Percentiles rank a stretch among this genome's conserved stretches.
Evolutionary conservation across 2,797 vertebrate species (phyloP).

Genomic region (Arnoldichthys spilopterus): DNA sequence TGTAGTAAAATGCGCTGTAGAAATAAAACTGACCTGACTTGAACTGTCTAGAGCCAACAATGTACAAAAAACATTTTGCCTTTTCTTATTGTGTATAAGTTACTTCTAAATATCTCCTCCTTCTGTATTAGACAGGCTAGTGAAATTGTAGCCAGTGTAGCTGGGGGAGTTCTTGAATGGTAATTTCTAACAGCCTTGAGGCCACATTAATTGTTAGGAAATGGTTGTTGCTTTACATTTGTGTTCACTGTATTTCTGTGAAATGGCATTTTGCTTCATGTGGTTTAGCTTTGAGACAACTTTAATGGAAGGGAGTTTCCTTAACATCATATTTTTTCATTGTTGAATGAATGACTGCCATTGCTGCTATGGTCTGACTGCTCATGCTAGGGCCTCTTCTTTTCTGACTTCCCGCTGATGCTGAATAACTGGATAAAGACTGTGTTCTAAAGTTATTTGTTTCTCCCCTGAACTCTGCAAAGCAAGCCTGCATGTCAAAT

Average conservation of each 20-base stretch:
- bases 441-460: slow-evolving; percentile 63
- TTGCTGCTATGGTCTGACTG: neutral
- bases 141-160: too few species aligned
- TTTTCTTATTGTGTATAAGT: too few species aligned
- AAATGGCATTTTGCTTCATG: neutral
- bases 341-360: neutral
- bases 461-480: slow-evolving; percentile 52
- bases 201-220: too few species aligned
- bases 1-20: too few species aligned
- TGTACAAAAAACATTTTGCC: too few species aligned
- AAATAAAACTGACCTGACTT: too few species aligned
- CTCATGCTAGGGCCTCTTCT: slow-evolving; percentile 59
- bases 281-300: neutral
- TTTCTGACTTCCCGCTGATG: slow-evolving; percentile 49
- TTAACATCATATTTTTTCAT: neutral
- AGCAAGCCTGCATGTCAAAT: slow-evolving; percentile 71
- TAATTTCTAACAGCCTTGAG: too few species aligned
- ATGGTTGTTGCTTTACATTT: neutral
- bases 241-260: neutral
- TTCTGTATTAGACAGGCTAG: too few species aligned
- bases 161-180: too few species aligned
- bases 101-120: too few species aligned
- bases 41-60: too few species aligned
- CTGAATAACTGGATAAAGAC: slow-evolving; percentile 62
- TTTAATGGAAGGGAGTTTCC: neutral